Evolutionary conservation across 2,888 invertebrate species (phyloP).

Genomic region (Hypsopygia costalis): DNA sequence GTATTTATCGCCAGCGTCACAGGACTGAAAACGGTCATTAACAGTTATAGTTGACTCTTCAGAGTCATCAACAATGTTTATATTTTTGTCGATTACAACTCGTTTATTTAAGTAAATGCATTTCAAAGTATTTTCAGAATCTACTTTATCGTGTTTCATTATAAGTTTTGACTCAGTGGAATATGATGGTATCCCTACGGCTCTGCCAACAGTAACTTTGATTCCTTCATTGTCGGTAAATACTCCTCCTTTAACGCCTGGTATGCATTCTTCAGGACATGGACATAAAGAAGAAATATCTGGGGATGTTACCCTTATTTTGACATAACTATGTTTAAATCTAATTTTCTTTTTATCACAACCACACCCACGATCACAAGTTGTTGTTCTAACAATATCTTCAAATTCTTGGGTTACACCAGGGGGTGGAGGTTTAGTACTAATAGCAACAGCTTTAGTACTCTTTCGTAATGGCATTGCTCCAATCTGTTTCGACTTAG

Average conservation of each 20-base stretch:
- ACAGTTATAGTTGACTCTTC: no score
- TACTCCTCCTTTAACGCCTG: constrained; percentile 47
- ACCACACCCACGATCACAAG: constrained; percentile 54
- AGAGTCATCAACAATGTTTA: background rate
- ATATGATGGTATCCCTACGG: constrained; percentile 34
- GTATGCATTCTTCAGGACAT: constrained; percentile 53
- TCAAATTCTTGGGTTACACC: constrained; percentile 41
- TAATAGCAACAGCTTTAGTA: constrained; percentile 17
- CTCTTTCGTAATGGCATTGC: constrained; percentile 10
- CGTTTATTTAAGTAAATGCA: constrained; percentile 1
- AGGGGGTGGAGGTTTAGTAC: constrained; percentile 20
- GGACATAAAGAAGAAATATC: constrained; percentile 54
- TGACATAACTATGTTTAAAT: constrained; percentile 61
- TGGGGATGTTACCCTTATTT: constrained; percentile 58
- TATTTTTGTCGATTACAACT: background rate
- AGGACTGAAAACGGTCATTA: no score
- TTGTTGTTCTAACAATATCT: constrained; percentile 50
- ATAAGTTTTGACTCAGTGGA: constrained; percentile 10
- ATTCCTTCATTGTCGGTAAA: constrained; percentile 57
- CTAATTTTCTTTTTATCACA: constrained; percentile 60
- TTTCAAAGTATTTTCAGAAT: background rate
- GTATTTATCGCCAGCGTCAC: no score
- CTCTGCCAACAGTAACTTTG: constrained; percentile 55
- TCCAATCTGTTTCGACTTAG: constrained; percentile 24
- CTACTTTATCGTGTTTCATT: background rate